These are phyloP conservation scores for Ictalurus punctatus DNA, from an alignment of 2,113 vertebrate species.

Conservation along the genomic window DNA sequence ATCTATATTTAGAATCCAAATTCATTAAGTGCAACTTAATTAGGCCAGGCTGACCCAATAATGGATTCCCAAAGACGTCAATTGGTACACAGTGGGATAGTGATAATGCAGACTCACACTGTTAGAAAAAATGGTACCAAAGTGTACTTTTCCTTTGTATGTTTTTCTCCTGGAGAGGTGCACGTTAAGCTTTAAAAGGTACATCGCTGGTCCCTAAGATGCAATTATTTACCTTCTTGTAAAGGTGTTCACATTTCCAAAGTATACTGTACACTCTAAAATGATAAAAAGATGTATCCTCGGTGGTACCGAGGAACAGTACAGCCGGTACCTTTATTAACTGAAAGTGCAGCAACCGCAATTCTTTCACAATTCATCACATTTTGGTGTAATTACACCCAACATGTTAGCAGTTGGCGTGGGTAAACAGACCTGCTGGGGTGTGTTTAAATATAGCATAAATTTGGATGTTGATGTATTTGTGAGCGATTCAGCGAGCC, in stretches of 20 bases:
- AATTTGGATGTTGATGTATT: constrained; percentile 40
- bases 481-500: neutral
- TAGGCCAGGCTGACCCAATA: neutral
- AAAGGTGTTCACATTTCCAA: neutral
- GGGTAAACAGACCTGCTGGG: constrained; percentile 33
- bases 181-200: neutral
- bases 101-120: neutral
- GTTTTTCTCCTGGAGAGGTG: neutral
- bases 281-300: neutral
- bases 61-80: neutral
- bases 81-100: neutral
- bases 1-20: neutral
- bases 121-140: neutral
- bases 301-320: neutral
- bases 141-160: neutral
- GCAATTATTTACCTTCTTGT: neutral
- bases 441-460: constrained; percentile 41
- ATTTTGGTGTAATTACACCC: constrained; percentile 32
- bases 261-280: neutral
- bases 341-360: neutral
- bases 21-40: neutral
- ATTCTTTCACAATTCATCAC: constrained; percentile 24
- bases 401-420: constrained; percentile 34
- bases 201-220: neutral
- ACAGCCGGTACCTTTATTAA: neutral